Conservation (phyloP, 2,888 invertebrate species). For the Cylindroiulus punctatus region DNA sequence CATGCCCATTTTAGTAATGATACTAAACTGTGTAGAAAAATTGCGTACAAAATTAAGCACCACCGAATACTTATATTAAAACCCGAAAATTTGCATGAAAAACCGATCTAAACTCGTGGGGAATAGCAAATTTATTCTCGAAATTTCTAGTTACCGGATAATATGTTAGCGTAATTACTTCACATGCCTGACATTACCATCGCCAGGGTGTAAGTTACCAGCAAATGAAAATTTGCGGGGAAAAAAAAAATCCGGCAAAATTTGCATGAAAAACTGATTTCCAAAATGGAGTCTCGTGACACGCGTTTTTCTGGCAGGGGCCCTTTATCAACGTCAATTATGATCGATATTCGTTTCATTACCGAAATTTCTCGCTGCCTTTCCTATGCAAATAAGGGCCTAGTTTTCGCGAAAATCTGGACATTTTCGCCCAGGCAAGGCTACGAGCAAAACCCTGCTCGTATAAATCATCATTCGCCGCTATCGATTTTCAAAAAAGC, state of each 20-base stretch:
- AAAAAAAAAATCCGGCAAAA: neutral
- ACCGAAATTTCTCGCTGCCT: slow-evolving; percentile 6
- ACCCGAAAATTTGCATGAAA: neutral
- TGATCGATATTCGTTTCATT: slow-evolving; percentile 42
- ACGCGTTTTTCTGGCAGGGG: slow-evolving; percentile 26
- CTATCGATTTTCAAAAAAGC: slow-evolving; percentile 38
- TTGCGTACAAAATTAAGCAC: too few relatives aligned
- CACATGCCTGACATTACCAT: too few relatives aligned
- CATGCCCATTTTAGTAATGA: too few relatives aligned
- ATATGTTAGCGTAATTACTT: too few relatives aligned
- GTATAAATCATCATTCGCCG: neutral
- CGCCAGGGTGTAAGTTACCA: too few relatives aligned
- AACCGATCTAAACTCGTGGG: too few relatives aligned
- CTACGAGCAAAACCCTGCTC: neutral
- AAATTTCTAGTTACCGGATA: too few relatives aligned
- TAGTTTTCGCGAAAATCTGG: slow-evolving; percentile 22
- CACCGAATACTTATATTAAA: neutral
- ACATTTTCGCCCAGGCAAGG: slow-evolving; percentile 11
- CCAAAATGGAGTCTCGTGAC: slow-evolving; percentile 7
- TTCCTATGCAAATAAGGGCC: neutral
- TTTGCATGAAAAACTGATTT: slow-evolving; percentile 34
- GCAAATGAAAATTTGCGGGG: neutral
- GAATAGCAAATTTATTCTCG: too few relatives aligned
- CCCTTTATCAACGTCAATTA: slow-evolving; percentile 37
- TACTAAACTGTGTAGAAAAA: too few relatives aligned